Evolutionary conservation across 2,113 vertebrate species (phyloP).

Genomic region (Ifrita kowaldi): DNA sequence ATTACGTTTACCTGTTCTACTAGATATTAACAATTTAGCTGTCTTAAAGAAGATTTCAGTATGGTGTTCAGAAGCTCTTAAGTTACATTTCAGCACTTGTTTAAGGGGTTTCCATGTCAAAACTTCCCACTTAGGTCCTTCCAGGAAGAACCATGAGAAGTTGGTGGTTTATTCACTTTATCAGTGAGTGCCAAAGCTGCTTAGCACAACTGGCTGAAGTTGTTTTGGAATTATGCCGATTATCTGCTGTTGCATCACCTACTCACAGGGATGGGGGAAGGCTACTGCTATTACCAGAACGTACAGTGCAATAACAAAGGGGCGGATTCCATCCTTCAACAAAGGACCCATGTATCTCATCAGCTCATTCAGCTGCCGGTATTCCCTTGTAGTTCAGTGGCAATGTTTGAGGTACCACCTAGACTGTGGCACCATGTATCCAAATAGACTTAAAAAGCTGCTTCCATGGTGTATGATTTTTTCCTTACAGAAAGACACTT

Average conservation of each 20-base stretch:
- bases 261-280: neutral
- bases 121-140: neutral
- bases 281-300: neutral
- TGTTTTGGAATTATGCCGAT: neutral
- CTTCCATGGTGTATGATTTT: neutral
- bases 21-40: neutral
- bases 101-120: neutral
- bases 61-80: neutral
- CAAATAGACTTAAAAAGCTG: neutral
- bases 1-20: neutral
- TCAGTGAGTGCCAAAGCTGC: neutral
- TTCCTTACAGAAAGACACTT: neutral
- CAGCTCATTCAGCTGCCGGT: neutral
- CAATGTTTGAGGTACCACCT: neutral
- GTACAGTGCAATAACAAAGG: rapidly evolving
- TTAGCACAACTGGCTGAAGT: neutral
- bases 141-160: neutral
- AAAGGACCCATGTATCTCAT: neutral
- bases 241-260: neutral
- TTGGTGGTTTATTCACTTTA: neutral
- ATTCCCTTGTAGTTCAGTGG: neutral
- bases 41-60: neutral
- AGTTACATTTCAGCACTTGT: neutral
- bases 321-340: neutral
- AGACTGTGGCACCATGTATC: neutral